Evolutionary conservation across 2,797 vertebrate species (phyloP).

Genomic region (Petrocephalus sullivani): DNA sequence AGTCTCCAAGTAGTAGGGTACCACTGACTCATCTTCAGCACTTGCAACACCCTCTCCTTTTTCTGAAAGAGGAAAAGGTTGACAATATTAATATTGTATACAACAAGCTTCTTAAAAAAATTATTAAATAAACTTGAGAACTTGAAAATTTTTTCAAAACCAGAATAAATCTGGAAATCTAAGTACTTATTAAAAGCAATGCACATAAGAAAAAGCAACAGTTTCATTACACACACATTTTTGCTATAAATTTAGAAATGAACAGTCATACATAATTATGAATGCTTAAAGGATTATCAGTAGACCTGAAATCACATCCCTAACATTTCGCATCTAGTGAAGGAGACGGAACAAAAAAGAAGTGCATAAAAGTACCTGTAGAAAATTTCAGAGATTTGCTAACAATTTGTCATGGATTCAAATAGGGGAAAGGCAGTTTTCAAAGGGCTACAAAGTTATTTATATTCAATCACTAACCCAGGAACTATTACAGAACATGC

Average conservation of each 20-base stretch:
- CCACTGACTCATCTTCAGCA: conserved; percentile 56
- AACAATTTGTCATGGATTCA: not conserved
- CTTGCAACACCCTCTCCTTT: conserved; percentile 63
- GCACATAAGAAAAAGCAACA: not conserved
- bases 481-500: not conserved
- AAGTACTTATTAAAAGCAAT: not conserved
- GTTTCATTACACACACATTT: not conserved
- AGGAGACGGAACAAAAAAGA: not conserved
- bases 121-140: not conserved
- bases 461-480: not conserved
- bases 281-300: not conserved
- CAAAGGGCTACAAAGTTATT: not conserved
- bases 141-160: not conserved
- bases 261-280: not conserved
- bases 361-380: not conserved
- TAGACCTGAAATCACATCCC: not conserved
- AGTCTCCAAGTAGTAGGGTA: conserved; percentile 89
- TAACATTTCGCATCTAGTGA: not conserved
- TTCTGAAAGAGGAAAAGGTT: conserved; percentile 50
- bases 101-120: not conserved
- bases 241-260: not conserved
- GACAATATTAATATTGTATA: not conserved
- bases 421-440: not conserved
- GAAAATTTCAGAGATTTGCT: not conserved
- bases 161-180: not conserved